Evolutionary conservation across 2,888 invertebrate genomes (phyloP).

Genomic region (Acanthosepion pharaonis): DNA sequence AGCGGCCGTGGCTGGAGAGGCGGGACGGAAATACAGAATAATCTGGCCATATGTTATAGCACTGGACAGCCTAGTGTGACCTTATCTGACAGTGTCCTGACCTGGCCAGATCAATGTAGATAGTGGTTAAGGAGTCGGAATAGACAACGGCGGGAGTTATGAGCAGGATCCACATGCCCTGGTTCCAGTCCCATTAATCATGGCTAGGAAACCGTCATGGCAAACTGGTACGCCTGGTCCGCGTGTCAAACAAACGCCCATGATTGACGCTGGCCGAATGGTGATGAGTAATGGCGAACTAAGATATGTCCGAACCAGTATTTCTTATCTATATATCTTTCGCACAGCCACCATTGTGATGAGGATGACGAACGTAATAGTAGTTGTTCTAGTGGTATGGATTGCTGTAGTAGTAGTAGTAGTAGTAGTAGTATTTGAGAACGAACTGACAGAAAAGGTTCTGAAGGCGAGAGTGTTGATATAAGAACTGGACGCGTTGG

Average conservation of each 20-base stretch:
- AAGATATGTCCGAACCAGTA: not conserved
- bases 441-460: not conserved
- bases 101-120: constrained; percentile 33
- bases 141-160: constrained; percentile 22
- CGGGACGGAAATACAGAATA: constrained; percentile 33
- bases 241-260: constrained; percentile 33
- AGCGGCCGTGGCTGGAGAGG: not conserved
- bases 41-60: constrained; percentile 33
- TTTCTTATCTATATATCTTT: constrained; percentile 2
- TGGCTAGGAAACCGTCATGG: not conserved
- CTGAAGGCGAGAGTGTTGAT: not conserved
- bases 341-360: not conserved
- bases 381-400: not conserved
- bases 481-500: not conserved
- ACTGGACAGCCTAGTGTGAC: constrained; percentile 22
- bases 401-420: not conserved
- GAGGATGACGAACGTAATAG: constrained; percentile 33
- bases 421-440: not conserved
- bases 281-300: not conserved
- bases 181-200: constrained; percentile 22
- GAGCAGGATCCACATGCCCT: constrained; percentile 33
- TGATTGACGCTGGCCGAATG: constrained; percentile 22
- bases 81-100: constrained; percentile 33
- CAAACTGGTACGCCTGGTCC: constrained; percentile 22
- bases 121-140: constrained; percentile 33